These are phyloP conservation scores for Lasioglossum villosulum DNA, from an alignment of 2,888 invertebrate genomes.

Conservation along the genomic window DNA sequence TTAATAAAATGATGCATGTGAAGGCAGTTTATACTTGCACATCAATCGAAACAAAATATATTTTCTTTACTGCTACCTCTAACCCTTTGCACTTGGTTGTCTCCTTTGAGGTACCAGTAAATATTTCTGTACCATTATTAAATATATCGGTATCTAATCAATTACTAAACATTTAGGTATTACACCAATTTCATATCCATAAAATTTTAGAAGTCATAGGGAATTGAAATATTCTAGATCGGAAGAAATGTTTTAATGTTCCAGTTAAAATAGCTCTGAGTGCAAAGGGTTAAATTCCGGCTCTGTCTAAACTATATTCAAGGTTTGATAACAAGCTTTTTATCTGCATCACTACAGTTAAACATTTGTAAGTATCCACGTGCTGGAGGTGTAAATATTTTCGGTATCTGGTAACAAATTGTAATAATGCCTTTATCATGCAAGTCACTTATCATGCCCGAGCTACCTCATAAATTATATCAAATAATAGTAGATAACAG, in stretches of 20 bases:
- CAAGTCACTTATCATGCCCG: too few relatives aligned
- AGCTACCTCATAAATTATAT: neutral
- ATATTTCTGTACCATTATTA: too few relatives aligned
- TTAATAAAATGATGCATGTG: neutral
- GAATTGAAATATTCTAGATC: too few relatives aligned
- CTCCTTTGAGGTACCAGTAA: too few relatives aligned
- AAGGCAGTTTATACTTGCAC: neutral
- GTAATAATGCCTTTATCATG: neutral
- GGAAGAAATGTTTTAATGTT: too few relatives aligned
- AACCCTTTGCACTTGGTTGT: too few relatives aligned
- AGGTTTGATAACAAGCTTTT: neutral
- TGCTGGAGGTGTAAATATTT: neutral
- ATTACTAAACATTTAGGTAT: too few relatives aligned
- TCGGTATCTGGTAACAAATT: neutral
- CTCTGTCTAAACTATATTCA: neutral
- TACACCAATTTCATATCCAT: too few relatives aligned
- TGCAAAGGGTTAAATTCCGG: neutral
- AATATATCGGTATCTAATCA: too few relatives aligned
- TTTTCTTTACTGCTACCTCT: neutral
- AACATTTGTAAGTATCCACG: neutral
- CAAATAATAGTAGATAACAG: neutral
- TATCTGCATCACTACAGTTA: neutral
- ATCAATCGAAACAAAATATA: neutral
- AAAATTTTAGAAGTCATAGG: too few relatives aligned
- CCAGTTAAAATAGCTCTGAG: too few relatives aligned